Conservation (phyloP, 2,113 vertebrate species). For the Capreolus pygargus region DNA sequence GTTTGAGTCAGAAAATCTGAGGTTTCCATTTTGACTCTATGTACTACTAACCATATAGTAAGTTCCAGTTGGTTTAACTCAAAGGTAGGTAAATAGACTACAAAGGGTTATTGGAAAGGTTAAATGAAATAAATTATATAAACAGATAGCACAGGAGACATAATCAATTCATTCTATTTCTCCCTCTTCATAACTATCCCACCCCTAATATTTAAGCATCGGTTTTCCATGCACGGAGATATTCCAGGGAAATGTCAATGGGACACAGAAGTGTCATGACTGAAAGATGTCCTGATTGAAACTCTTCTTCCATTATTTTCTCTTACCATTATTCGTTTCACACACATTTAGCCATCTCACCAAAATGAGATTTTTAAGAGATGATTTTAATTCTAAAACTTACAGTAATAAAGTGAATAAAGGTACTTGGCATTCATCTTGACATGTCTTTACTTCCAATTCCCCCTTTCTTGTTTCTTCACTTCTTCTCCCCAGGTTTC, state of each 20-base stretch:
- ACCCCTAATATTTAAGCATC: background rate
- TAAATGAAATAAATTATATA: background rate
- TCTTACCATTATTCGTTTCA: background rate
- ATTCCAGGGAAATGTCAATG: background rate
- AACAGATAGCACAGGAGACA: background rate
- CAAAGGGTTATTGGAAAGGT: background rate
- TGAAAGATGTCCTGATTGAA: background rate
- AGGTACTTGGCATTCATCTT: background rate
- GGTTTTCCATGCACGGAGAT: background rate
- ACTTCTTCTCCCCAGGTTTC: slow-evolving; percentile 44
- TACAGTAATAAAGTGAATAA: background rate
- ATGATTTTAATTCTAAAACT: background rate
- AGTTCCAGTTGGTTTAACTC: background rate
- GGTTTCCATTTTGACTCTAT: background rate
- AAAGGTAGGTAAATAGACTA: background rate
- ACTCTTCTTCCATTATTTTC: slow-evolving; percentile 15
- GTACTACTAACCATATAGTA: background rate
- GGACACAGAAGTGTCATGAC: background rate
- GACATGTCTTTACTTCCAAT: background rate
- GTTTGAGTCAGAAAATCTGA: background rate
- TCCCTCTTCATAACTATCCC: background rate
- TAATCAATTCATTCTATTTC: background rate
- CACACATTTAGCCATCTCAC: background rate
- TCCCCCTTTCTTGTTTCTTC: background rate
- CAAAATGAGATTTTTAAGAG: slow-evolving; percentile 2